phyloP scores from a whole-genome alignment of 2,888 invertebrate genomes.

The Reticulitermes lucifugus region DNA sequence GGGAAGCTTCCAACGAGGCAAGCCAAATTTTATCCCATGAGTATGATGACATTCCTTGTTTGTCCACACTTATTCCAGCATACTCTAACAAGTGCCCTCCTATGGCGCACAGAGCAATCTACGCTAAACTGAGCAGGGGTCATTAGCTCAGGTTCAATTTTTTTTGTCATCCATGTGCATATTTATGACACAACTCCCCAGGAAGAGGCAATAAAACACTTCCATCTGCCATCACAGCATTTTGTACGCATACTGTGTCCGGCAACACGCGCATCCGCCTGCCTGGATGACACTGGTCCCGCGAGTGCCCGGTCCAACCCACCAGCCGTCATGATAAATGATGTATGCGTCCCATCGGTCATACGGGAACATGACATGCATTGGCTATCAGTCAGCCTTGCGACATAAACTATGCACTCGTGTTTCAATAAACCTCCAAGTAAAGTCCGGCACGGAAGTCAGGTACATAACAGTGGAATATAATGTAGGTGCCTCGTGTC shows the following conservation, averaged over 20 bases:
- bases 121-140: no score
- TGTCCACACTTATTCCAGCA: no score
- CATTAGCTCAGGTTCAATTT: neutral
- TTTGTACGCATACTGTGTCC: neutral
- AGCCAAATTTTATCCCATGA: no score
- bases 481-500: no score
- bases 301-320: neutral
- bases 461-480: neutral
- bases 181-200: neutral
- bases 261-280: neutral
- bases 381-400: neutral
- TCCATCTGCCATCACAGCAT: neutral
- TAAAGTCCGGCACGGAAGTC: neutral
- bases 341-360: conserved; percentile 38
- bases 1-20: no score
- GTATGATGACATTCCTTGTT: no score
- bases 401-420: conserved; percentile 23
- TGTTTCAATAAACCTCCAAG: conserved; percentile 30
- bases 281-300: neutral
- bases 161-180: neutral
- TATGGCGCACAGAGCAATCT: no score
- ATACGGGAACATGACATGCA: conserved; percentile 8
- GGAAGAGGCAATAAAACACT: conserved; percentile 10
- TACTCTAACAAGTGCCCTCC: no score
- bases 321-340: conserved; percentile 38